phyloP scores from a whole-genome alignment of 2,113 vertebrate species.

The Alectura lathami region DNA sequence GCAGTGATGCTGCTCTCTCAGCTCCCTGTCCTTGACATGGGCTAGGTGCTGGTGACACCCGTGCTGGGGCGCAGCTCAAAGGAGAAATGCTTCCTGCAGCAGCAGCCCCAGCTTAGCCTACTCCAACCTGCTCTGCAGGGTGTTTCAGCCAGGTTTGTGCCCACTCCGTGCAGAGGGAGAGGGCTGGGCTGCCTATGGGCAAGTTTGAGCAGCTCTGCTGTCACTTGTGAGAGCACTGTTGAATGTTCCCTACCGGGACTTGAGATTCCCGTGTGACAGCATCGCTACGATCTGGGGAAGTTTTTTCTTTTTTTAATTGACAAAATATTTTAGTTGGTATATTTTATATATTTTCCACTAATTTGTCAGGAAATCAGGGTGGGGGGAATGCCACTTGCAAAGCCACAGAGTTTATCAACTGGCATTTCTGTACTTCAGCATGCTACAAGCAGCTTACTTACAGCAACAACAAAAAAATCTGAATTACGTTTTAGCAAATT shows the following conservation, averaged over 20 bases:
- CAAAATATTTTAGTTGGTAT: not conserved
- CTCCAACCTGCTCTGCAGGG: too few species aligned
- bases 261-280: not conserved
- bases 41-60: not conserved
- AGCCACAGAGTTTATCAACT: not conserved
- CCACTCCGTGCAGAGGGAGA: not conserved
- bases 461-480: not conserved
- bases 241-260: fast-evolving
- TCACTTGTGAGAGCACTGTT: fast-evolving
- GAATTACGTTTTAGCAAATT: not conserved
- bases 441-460: not conserved
- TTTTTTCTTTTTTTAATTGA: not conserved
- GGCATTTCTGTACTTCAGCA: not conserved
- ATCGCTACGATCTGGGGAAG: not conserved
- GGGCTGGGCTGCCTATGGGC: not conserved
- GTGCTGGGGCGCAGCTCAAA: not conserved
- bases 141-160: not conserved
- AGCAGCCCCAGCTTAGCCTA: not conserved
- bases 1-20: fast-evolving
- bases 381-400: not conserved
- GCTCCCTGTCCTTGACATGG: not conserved
- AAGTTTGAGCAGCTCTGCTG: not conserved
- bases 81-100: not conserved
- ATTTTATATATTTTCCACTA: not conserved
- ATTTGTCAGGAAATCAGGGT: not conserved